Base-by-base conservation (phyloP, 2,113 vertebrate species). In the Atlantisia rogersi region DNA sequence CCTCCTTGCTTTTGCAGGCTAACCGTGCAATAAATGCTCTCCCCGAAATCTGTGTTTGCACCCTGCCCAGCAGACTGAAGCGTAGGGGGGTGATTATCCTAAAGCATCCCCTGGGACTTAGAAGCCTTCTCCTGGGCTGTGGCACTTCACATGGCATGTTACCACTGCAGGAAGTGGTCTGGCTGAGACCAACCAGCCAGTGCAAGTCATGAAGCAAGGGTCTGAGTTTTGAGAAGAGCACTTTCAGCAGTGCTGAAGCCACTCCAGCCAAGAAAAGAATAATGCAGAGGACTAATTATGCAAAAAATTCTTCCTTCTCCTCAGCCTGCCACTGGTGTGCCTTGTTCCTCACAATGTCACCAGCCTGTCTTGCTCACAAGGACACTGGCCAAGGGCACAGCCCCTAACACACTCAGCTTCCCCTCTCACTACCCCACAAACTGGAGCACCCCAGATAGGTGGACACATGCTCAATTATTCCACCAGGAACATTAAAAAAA, bases 381-480 rank as follows among this genome's bases (percentile, higher is more conserved):
- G 58, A 80, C 48, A 65, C 11, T 0, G 0, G 39, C 53, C 31
- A 52, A 22, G 39, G 29, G 8, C 3, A 2, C 50, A 42, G 44
- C 10, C 28, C 37, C 22, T n/a, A 63, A 55, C 8, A 24, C 3
- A 6, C 53, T 84, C 69, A 39, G 68, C 55, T 88, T 93, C 31
- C 46, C 15, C 59, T 67, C 42, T 53, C 52, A 15, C 16, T 35
- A n/a, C 5, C 52, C 37, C 2, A n/a, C 12, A 55, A 90, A 65
- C 0, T 63, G 25, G 31, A 69, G 26, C 18, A 65, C 15, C 7
- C 11, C 8, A 1, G 0, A 1, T 2, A 19, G 28, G 28, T 58
- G 75, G 62, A 22, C 59, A 22, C 59, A 55, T 2, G 6, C 12
- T 59, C 21, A 75, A 46, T 42, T 84, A 44, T 37, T 92, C 15